Conservation (phyloP, 2,888 invertebrate genomes). For the Vanessa cardui region DNA sequence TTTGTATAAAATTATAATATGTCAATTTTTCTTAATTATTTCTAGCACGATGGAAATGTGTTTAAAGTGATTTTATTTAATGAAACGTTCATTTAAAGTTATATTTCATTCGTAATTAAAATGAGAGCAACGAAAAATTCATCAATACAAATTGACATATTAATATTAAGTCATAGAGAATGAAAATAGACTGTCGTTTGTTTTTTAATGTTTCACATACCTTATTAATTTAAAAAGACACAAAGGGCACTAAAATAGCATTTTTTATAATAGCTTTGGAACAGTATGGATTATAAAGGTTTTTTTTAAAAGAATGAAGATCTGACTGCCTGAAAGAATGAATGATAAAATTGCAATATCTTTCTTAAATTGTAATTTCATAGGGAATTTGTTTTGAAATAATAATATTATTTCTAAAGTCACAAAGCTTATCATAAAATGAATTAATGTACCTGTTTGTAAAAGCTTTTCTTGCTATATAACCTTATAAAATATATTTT, state of each 20-base stretch:
- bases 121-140: slow-evolving; percentile 25
- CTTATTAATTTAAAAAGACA: slow-evolving; percentile 21
- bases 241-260: slow-evolving; percentile 30
- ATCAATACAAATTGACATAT: slow-evolving; percentile 1
- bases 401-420: too few species aligned
- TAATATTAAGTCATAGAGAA: not conserved
- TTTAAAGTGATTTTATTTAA: slow-evolving; percentile 1
- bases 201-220: not conserved
- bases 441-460: too few species aligned
- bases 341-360: slow-evolving; percentile 18
- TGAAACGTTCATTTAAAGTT: slow-evolving; percentile 4
- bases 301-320: slow-evolving; percentile 4
- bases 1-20: not conserved
- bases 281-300: not conserved
- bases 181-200: not conserved
- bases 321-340: slow-evolving; percentile 11
- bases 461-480: too few species aligned
- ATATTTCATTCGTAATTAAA: slow-evolving; percentile 3
- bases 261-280: slow-evolving; percentile 22
- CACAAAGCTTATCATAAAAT: too few species aligned
- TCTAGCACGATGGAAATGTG: not conserved
- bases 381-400: too few species aligned
- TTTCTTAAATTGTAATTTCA: not conserved
- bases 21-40: slow-evolving; percentile 5
- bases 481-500: not conserved